Percentiles rank a stretch among this genome's conserved stretches.
Evolutionary conservation across 2,113 vertebrate genomes (phyloP).

Genomic region (Phyllopteryx taeniolatus): DNA sequence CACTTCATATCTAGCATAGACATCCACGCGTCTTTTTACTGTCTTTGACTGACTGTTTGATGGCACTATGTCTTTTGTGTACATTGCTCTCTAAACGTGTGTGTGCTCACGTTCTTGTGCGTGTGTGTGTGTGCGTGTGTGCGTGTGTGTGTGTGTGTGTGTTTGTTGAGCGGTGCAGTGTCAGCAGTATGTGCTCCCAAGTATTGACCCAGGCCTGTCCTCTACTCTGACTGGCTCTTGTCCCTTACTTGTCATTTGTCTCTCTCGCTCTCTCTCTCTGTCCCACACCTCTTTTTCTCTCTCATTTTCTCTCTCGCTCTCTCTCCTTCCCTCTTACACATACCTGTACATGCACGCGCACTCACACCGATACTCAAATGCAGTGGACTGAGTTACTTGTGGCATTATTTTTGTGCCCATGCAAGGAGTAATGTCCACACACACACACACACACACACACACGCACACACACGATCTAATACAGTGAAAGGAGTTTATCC

Average conservation of each 20-base stretch:
- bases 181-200: slow-evolving; percentile 65
- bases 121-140: slow-evolving; percentile 17
- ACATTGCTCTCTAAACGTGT: background rate
- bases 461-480: too few relatives aligned
- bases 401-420: too few relatives aligned
- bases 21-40: slow-evolving; percentile 17
- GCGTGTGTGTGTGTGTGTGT: slow-evolving; percentile 20
- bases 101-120: slow-evolving; percentile 24
- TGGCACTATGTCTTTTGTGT: slow-evolving; percentile 50
- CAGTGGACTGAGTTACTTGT: too few relatives aligned
- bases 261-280: slow-evolving; percentile 14
- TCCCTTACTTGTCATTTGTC: slow-evolving; percentile 64
- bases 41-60: slow-evolving; percentile 44
- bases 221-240: slow-evolving; percentile 70
- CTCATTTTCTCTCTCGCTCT: slow-evolving; percentile 3
- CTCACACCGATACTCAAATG: too few relatives aligned
- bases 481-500: too few relatives aligned
- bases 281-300: background rate
- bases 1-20: background rate
- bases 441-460: too few relatives aligned
- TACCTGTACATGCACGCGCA: background rate
- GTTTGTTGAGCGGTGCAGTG: slow-evolving; percentile 56
- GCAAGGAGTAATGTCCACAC: background rate
- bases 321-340: background rate
- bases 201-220: slow-evolving; percentile 70